Evolutionary conservation across 2,113 vertebrate genomes (phyloP).

Genomic region (Silurus meridionalis): DNA sequence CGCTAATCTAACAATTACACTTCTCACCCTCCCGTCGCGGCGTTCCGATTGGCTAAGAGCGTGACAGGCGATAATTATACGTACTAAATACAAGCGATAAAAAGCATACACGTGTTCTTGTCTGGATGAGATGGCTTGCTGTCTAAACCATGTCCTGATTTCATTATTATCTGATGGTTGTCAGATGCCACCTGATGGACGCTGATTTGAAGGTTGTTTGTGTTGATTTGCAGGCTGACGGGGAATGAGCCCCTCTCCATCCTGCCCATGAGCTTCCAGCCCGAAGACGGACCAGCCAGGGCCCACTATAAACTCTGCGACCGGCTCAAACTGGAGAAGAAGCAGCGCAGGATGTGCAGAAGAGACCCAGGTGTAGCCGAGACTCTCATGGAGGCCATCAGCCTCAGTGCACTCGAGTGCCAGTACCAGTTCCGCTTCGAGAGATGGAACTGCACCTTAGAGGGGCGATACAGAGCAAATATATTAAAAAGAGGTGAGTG

Average conservation of each 20-base stretch:
- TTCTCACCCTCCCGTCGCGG: neutral
- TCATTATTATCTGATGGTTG: neutral
- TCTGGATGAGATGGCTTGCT: neutral
- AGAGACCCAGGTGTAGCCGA: constrained; percentile 94
- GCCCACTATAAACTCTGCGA: constrained; percentile 97
- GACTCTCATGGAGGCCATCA: constrained; percentile 94
- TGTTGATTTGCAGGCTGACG: constrained; percentile 80
- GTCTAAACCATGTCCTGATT: neutral
- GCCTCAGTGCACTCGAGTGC: constrained; percentile 93
- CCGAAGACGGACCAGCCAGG: constrained; percentile 83
- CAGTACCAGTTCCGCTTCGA: constrained; percentile 98
- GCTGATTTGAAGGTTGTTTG: neutral
- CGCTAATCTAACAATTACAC: constrained; percentile 11
- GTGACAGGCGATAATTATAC: constrained; percentile 10
- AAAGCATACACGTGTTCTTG: neutral
- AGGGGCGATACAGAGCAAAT: constrained; percentile 89
- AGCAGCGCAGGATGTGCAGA: constrained; percentile 95
- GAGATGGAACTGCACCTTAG: constrained; percentile 97
- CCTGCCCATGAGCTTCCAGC: constrained; percentile 89
- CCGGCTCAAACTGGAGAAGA: constrained; percentile 95
- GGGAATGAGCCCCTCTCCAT: constrained; percentile 95
- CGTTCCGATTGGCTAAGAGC: neutral
- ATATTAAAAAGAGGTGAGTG: constrained; percentile 87
- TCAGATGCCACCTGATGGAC: neutral
- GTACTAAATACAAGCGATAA: neutral